phyloP scores from a whole-genome alignment of 2,888 invertebrate species.

The Folsomia candida region DNA sequence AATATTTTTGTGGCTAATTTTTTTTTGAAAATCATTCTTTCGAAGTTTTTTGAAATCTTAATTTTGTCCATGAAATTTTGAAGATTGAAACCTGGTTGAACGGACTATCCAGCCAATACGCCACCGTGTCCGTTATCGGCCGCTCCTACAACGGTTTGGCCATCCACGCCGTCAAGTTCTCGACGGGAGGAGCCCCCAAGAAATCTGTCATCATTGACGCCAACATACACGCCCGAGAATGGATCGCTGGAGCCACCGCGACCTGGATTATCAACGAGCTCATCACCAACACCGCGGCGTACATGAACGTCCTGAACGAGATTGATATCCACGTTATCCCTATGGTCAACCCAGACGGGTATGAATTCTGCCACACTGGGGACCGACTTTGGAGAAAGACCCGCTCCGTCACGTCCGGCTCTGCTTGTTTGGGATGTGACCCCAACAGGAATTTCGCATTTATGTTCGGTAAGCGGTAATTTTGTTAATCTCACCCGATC shows the following conservation, averaged over 20 bases:
- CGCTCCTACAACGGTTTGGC: conserved; percentile 45
- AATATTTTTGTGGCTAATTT: not conserved
- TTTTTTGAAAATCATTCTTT: too few species aligned
- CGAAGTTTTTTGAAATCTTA: too few species aligned
- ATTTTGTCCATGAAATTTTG: too few species aligned
- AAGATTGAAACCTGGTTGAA: too few species aligned
- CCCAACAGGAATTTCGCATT: conserved; percentile 64
- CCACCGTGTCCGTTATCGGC: conserved; percentile 49
- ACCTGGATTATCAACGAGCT: conserved; percentile 69
- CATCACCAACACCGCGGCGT: conserved; percentile 56
- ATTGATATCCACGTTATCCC: conserved; percentile 71
- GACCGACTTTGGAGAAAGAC: conserved; percentile 77
- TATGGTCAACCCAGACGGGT: conserved; percentile 80
- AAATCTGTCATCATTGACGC: conserved; percentile 34
- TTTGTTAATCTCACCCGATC: too few species aligned
- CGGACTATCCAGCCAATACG: too few species aligned
- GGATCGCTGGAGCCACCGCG: conserved; percentile 75
- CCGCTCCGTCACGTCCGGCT: conserved; percentile 55
- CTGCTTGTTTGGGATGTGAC: conserved; percentile 69
- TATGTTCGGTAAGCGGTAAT: conserved; percentile 47
- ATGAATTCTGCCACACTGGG: conserved; percentile 71
- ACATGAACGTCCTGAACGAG: conserved; percentile 57
- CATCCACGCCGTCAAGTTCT: conserved; percentile 48
- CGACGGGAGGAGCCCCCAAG: conserved; percentile 25
- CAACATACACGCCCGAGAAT: conserved; percentile 65